Evolutionary conservation across 1,140 invertebrate species (phyloP), one percentile per base, ranked within the genome.

Genomic region (Drosophila rhopaloa): DNA sequence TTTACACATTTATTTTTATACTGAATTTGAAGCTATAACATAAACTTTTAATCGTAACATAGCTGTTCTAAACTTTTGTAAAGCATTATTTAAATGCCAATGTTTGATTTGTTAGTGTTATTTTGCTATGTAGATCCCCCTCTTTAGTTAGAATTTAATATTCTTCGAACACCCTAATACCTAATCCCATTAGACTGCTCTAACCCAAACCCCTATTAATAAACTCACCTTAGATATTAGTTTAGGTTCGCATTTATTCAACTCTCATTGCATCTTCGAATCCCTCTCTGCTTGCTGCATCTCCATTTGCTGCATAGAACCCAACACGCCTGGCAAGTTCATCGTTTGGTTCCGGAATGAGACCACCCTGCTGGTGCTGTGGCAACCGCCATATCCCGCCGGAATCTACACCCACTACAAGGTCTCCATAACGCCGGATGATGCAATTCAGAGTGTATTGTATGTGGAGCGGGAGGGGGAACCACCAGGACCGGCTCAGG

Each of bases 271-370:
- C 58, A 57, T 40, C 41, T 59, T 43, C 48, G 47, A 40, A 48
- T 46, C 35, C 48, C 44, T 44, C 24, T 54, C 19, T 51, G n/a
- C n/a, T 7, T 41, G 29, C 16, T 43, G 35, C 47, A 61, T 51
- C 47, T 50, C 27, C 37, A 4, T 16, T 27, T 9, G 10, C 32
- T 2, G 27, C 93, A 43, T 92, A 97, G 97, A 97, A 91, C 97
- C 97, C 2, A 98, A 98, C 92, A 97, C 97, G 48, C 97, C 97
- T 4, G 97, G 97, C 47, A 97, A 98, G 92, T 98, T 98, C 93
- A 98, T 98, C 79, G 97, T 98, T 7, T 98, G 97, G 97, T 98
- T 98, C 93, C 94, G 98, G 44, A 98, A 98, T 92, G 97, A 98
- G 93, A 98, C 98, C 7, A 98, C 98, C 13, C 94, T 98, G 53